Conservation (phyloP, 2,113 vertebrate species). For the Gulo gulo region DNA sequence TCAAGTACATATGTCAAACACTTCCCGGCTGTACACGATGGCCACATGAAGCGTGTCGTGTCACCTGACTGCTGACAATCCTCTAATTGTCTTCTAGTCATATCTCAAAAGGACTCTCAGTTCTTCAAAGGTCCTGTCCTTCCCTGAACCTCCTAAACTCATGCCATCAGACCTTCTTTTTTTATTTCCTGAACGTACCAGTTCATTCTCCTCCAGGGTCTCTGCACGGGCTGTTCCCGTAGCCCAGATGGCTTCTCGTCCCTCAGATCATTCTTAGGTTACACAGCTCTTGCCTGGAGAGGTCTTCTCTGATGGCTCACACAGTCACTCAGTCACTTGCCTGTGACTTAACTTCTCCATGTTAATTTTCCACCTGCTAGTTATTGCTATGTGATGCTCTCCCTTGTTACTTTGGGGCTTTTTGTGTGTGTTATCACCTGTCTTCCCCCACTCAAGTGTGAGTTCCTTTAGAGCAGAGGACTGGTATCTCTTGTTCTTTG, state of each 20-base stretch:
- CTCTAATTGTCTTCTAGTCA: neutral
- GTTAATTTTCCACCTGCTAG: neutral
- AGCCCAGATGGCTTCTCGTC: neutral
- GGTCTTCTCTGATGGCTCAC: neutral
- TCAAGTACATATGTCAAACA: accelerated
- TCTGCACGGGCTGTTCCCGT: neutral
- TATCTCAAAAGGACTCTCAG: neutral
- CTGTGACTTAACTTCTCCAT: neutral
- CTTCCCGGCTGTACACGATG: neutral
- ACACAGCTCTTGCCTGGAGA: neutral
- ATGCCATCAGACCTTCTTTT: neutral
- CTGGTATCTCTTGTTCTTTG: neutral
- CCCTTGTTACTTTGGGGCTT: neutral
- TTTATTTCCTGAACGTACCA: neutral
- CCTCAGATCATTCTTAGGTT: neutral
- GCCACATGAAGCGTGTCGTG: too few relatives aligned
- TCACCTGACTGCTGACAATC: neutral
- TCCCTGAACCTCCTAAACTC: neutral
- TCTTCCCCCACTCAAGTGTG: neutral
- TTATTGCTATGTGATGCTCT: neutral
- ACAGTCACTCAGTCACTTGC: neutral
- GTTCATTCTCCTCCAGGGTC: neutral
- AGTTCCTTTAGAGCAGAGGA: neutral
- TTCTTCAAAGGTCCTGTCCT: neutral
- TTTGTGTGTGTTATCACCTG: neutral